These are phyloP conservation scores for Chaetoderma sp. DNA, from an alignment of 2,888 invertebrate species.

Conservation along the genomic window DNA sequence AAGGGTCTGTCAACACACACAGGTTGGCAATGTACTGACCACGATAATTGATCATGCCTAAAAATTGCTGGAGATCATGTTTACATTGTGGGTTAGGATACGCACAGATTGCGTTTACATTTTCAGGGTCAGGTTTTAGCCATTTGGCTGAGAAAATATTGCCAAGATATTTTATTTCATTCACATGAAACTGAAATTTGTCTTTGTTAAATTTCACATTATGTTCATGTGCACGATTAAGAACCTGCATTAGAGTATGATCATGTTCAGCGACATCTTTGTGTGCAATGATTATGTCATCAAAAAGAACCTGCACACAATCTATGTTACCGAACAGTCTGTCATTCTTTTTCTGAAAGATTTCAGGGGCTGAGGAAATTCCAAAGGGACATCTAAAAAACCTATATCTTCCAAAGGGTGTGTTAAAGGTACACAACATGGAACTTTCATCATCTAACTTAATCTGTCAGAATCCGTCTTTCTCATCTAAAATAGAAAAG, in stretches of 20 bases:
- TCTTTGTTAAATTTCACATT: conserved; percentile 36
- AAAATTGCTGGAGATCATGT: conserved; percentile 15
- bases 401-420: conserved; percentile 30
- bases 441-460: conserved; percentile 31
- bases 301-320: conserved; percentile 33
- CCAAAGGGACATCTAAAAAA: conserved; percentile 37
- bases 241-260: conserved; percentile 25
- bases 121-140: conserved; percentile 4
- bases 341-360: conserved; percentile 32
- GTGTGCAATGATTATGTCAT: conserved; percentile 37
- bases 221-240: conserved; percentile 24
- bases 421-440: conserved; percentile 40
- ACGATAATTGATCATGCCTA: conserved; percentile 36
- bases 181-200: conserved; percentile 26
- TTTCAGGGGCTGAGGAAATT: conserved; percentile 28
- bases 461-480: conserved; percentile 37
- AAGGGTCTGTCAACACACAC: conserved; percentile 31
- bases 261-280: conserved; percentile 35
- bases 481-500: conserved; percentile 34
- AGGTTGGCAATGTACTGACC: conserved; percentile 34
- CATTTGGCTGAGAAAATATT: conserved; percentile 24
- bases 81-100: conserved; percentile 33
- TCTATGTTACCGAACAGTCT: too few relatives aligned
- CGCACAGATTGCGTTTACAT: conserved; percentile 34
- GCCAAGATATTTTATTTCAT: conserved; percentile 33